These are phyloP conservation scores for Yasuhikotakia modesta DNA, from an alignment of 2,797 vertebrate species.

Conservation along the genomic window DNA sequence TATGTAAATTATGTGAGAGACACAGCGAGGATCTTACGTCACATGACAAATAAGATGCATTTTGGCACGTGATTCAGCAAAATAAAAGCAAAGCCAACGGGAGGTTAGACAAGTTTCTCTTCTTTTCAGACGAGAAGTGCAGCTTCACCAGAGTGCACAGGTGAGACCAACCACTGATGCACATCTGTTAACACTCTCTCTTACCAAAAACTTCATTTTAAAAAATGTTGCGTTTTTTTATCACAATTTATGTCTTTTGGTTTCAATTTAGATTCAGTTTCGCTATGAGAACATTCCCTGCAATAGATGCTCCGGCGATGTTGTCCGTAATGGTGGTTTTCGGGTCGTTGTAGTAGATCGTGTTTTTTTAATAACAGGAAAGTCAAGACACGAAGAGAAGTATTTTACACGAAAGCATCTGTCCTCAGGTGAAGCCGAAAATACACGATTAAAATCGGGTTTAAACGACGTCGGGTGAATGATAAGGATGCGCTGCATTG, in stretches of 20 bases:
- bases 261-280: conserved; percentile 12
- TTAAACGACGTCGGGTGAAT: no score
- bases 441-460: neutral
- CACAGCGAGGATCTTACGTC: neutral
- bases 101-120: neutral
- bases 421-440: neutral
- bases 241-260: conserved; percentile 38
- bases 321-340: neutral
- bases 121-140: neutral
- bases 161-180: neutral
- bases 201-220: neutral
- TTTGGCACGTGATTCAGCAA: conserved; percentile 28
- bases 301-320: no score
- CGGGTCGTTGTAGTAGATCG: neutral
- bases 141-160: conserved; percentile 7
- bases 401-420: neutral
- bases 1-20: neutral
- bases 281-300: neutral
- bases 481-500: no score
- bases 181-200: neutral
- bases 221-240: neutral
- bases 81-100: conserved; percentile 31
- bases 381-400: no score
- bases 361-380: neutral
- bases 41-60: neutral